Base-by-base conservation (phyloP, 2,797 vertebrate genomes). In the Myripristis jacobus region DNA sequence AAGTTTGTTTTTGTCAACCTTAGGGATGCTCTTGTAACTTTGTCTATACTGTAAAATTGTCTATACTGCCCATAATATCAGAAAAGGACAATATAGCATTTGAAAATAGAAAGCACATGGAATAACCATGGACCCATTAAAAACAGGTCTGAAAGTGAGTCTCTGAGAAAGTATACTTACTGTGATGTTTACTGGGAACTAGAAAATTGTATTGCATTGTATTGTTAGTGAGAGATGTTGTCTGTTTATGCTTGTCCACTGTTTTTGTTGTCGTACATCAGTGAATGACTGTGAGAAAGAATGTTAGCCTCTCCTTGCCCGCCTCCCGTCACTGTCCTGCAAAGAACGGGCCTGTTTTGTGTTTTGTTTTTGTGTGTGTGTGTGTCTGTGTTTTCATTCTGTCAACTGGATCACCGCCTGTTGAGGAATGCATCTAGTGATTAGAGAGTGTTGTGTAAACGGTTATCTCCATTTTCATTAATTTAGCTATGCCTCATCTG, bases 401-500 rank as follows among this genome's bases (percentile, higher is more conserved):
- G 18, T 57, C 0, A 9, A 27, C 47, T 53, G 44, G 59, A 48
- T 24, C n/a, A n/a, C 50, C 4, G 41, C 36, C 19, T 62, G 36
- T 44, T 29, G 13, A 71, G 43, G 63, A 72, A 77, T 81, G 70
- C 7, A 16, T 47, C 19, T 2, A 21, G 61, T 53, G 51, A 64
- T 74, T 61, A 29, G 56, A 67, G 19, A 47, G 38, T 68, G 66
- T 52, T 77, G 57, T 62, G 47, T 75, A 58, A 64, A 65, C 66
- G 0, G 25, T 43, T 19, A 41, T 70, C 56, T 50, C 18, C 46
- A 52, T 54, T 60, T n/a, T 52, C 18, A 38, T 52, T 25, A 56
- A n/a, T 18, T 19, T 22, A 16, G 8, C 18, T 34, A 22, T 34
- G 59, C 43, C 34, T 55, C 55, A 11, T 47, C 38, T 51, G 12